phyloP scores from a whole-genome alignment of 2,113 vertebrate species.

The Dolichotis patagonum region DNA sequence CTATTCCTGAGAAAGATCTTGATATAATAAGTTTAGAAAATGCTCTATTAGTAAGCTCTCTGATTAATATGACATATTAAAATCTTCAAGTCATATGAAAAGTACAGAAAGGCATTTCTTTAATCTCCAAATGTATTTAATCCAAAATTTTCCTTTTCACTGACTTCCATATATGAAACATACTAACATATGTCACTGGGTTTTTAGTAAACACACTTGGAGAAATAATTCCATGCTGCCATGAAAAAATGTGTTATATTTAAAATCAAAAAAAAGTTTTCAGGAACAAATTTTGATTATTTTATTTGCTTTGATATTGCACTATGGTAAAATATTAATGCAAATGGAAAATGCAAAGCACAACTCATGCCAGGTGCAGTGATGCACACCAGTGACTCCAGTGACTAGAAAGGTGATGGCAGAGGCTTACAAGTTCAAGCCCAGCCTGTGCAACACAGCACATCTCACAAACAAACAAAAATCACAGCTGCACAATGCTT shows the following conservation, averaged over 20 bases:
- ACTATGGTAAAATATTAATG: background rate
- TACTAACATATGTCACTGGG: background rate
- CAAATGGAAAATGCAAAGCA: background rate
- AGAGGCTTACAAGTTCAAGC: background rate
- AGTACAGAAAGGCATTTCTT: background rate
- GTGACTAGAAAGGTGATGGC: background rate
- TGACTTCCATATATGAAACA: background rate
- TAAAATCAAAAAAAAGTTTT: background rate
- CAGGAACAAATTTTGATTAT: background rate
- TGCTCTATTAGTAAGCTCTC: background rate
- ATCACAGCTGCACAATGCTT: background rate
- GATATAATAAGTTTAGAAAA: conserved; percentile 18
- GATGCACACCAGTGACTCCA: background rate
- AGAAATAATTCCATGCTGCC: background rate
- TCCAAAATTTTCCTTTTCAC: background rate
- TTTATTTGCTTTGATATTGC: background rate
- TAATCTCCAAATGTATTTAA: conserved; percentile 19
- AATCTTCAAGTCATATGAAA: background rate
- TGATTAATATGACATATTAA: background rate
- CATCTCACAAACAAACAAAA: background rate
- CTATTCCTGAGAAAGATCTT: background rate
- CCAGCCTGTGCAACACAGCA: background rate
- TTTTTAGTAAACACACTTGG: background rate
- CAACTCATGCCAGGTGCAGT: background rate
- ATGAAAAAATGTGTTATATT: background rate